Evolutionary conservation across 2,797 vertebrate species (phyloP).

Genomic region (Oreortyx pictus): DNA sequence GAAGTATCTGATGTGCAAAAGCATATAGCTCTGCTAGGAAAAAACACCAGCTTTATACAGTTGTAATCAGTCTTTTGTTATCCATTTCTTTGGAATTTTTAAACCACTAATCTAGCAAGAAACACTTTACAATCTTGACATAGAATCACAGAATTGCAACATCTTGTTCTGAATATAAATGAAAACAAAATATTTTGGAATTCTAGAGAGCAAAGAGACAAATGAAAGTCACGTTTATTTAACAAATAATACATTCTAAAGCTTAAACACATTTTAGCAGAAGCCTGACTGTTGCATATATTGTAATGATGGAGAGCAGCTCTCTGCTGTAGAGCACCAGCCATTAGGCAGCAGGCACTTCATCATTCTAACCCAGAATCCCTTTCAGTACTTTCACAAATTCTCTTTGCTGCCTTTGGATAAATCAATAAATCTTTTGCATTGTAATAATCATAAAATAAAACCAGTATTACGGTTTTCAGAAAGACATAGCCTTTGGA

Average conservation of each 20-base stretch:
- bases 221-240: constrained; percentile 39
- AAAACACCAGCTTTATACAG: neutral
- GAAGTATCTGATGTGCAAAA: neutral
- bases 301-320: constrained; percentile 25
- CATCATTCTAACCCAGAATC: neutral
- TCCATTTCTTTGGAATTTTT: neutral
- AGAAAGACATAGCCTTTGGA: neutral
- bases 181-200: neutral
- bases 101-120: neutral
- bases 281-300: neutral
- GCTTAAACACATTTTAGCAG: constrained; percentile 1
- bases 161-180: constrained; percentile 19
- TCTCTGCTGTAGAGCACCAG: neutral
- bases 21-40: neutral
- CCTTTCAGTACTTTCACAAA: constrained; percentile 10
- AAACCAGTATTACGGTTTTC: constrained; percentile 6
- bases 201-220: constrained; percentile 3
- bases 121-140: neutral
- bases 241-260: constrained; percentile 39
- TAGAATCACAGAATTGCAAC: neutral
- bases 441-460: constrained; percentile 16
- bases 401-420: neutral
- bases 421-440: constrained; percentile 40
- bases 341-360: neutral
- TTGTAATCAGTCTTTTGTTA: neutral